Evolutionary conservation across 2,888 invertebrate species (phyloP), one percentile per base, ranked within the genome.

Genomic region (Drosophila tanythrix): DNA sequence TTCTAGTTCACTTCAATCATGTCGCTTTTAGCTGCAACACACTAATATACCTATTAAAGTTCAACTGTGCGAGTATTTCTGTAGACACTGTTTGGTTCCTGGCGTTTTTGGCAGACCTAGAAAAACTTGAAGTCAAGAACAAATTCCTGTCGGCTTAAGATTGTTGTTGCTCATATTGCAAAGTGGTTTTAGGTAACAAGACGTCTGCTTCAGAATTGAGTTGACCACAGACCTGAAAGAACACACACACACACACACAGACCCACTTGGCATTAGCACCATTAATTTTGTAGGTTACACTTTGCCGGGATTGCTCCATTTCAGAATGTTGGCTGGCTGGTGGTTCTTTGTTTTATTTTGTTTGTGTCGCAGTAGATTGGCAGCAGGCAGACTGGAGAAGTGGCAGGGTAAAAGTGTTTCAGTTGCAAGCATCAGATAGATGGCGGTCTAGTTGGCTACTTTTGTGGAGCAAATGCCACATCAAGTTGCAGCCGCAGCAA

Each of bases 401-500:
- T 53, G 67, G 64, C 56, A 40, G 55, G 68, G 55, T 66, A 72
- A 82, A 74, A 85, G 85, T 82, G 75, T 80, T 72, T 77, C 74
- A 64, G 57, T 40, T 82, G 61, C 64, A 70, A 70, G 69, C 38
- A 62, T 64, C 69, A 74, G 76, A 76, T 72, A 87, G 82, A 36
- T 18, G 25, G 18, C 74, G 72, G 84, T 67, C 65, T 51, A 51
- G 57, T 61, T 59, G 50, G 70, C 73, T 70, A 64, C 77, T 82
- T 70, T 84, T 84, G 84, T 82, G 72, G 50, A 63, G 65, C 75
- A 59, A 78, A 60, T 71, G 81, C 70, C 81, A 74, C 78, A 77
- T 68, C 68, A 74, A 89, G 79, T 87, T 85, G 87, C 84, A 87
- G 82, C 84, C 84, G 70, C 89, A 85, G 82, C 69, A 82, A 84